Evolutionary conservation across 2,888 invertebrate genomes (phyloP).

Genomic region (Phyllotreta striolata): DNA sequence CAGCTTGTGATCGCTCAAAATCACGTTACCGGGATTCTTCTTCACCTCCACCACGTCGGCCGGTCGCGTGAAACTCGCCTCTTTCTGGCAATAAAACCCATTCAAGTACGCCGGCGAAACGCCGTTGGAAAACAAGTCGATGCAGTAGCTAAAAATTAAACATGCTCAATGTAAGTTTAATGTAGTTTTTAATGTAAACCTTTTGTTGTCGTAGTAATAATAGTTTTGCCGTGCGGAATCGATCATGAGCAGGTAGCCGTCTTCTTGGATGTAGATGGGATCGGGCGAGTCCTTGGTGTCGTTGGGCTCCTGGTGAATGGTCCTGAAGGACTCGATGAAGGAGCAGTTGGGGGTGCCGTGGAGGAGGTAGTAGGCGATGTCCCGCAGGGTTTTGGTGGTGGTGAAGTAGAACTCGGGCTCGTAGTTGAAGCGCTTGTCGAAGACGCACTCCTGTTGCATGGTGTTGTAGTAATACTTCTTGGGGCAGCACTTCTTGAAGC

Average conservation of each 20-base stretch:
- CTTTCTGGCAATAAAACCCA: slow-evolving; percentile 38
- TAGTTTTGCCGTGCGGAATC: not conserved
- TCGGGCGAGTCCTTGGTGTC: not conserved
- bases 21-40: too few relatives aligned
- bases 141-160: slow-evolving; percentile 42
- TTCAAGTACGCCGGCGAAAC: slow-evolving; percentile 23
- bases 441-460: slow-evolving; percentile 16
- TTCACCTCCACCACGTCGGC: not conserved
- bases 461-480: slow-evolving; percentile 35
- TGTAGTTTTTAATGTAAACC: slow-evolving; percentile 19
- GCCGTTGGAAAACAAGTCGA: slow-evolving; percentile 40
- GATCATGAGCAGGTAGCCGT: slow-evolving; percentile 31
- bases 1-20: too few relatives aligned
- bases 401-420: slow-evolving; percentile 25
- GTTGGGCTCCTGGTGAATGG: slow-evolving; percentile 15
- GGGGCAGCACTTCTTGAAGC: slow-evolving; percentile 42
- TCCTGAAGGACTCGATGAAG: slow-evolving; percentile 20
- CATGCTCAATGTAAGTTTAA: not conserved
- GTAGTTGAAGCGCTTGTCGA: slow-evolving; percentile 15
- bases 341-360: slow-evolving; percentile 29
- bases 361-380: slow-evolving; percentile 26
- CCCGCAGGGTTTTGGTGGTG: not conserved
- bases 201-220: slow-evolving; percentile 22
- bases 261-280: slow-evolving; percentile 26
- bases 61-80: slow-evolving; percentile 9